phyloP scores from a whole-genome alignment of 1,140 invertebrate genomes.

The Drosophila funebris region DNA sequence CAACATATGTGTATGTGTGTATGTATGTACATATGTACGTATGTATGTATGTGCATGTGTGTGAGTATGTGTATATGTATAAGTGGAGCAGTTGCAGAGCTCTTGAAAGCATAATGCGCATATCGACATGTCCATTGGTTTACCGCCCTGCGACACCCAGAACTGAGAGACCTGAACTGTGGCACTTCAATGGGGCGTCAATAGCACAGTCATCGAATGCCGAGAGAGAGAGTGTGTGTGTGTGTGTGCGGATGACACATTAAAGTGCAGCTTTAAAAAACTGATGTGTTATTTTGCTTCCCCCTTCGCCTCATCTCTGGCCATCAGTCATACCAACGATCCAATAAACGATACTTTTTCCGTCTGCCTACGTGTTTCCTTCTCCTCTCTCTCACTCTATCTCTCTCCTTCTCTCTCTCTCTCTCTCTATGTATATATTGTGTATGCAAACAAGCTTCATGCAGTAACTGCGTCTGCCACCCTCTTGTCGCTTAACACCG shows the following conservation, averaged over 20 bases:
- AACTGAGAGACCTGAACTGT: background rate
- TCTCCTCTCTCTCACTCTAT: background rate
- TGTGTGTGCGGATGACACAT: constrained; percentile 44
- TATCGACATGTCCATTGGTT: constrained; percentile 36
- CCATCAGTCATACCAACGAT: constrained; percentile 19
- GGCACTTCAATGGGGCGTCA: constrained; percentile 19
- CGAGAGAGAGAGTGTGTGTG: constrained; percentile 1
- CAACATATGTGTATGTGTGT: background rate
- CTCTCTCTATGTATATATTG: constrained; percentile 1
- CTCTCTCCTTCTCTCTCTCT: background rate
- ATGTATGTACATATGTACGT: background rate
- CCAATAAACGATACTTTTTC: constrained; percentile 29
- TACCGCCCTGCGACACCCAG: constrained; percentile 1
- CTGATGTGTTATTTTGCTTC: background rate
- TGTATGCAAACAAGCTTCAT: constrained; percentile 9
- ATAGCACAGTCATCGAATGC: constrained; percentile 6
- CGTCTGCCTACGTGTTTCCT: background rate
- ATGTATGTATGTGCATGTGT: background rate
- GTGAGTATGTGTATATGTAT: background rate
- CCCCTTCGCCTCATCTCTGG: background rate
- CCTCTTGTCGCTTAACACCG: constrained; percentile 22
- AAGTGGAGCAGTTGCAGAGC: constrained; percentile 34
- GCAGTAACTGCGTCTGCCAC: background rate
- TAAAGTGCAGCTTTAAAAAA: constrained; percentile 48
- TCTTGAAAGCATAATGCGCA: constrained; percentile 53